phyloP scores from a whole-genome alignment of 92 coral and sea anemone species.

The Hydrozoanthus gracilis region DNA sequence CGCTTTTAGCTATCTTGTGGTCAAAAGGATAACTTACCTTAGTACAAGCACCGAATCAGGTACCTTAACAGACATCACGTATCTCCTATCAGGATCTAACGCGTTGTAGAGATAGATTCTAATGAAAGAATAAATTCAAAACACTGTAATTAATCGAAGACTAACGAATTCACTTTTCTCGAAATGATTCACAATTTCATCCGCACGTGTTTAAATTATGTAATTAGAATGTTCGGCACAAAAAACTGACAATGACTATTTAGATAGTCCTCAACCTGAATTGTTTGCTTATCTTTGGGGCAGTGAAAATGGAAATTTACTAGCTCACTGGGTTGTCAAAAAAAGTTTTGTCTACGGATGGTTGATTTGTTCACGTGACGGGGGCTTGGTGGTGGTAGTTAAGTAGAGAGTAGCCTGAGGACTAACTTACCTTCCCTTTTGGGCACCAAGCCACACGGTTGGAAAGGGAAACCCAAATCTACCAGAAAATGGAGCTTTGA shows the following conservation, averaged over 20 bases:
- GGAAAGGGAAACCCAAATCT: slow-evolving; percentile 98
- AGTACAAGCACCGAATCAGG: slow-evolving; percentile 88
- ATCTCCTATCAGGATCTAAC: slow-evolving; percentile 82
- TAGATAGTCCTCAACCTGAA: too few relatives aligned
- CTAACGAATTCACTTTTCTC: too few relatives aligned
- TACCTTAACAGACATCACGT: slow-evolving; percentile 92
- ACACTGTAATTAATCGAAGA: neutral
- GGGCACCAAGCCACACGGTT: slow-evolving; percentile 97
- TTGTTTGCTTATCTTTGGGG: too few relatives aligned
- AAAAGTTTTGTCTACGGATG: too few relatives aligned
- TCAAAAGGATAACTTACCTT: slow-evolving; percentile 62
- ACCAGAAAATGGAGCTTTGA: slow-evolving; percentile 78
- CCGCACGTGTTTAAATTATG: too few relatives aligned
- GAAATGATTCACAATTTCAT: too few relatives aligned
- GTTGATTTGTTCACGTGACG: too few relatives aligned
- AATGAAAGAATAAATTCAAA: neutral
- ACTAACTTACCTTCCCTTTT: slow-evolving; percentile 86
- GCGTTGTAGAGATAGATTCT: slow-evolving; percentile 92
- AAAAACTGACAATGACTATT: neutral
- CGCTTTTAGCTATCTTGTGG: neutral
- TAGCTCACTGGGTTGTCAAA: too few relatives aligned
- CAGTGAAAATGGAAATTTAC: too few relatives aligned
- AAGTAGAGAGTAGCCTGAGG: neutral
- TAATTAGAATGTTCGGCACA: neutral
- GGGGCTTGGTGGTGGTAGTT: too few relatives aligned